Evolutionary conservation across 2,888 invertebrate genomes (phyloP), one percentile per base, ranked within the genome.

Genomic region (Athalia cordata): DNA sequence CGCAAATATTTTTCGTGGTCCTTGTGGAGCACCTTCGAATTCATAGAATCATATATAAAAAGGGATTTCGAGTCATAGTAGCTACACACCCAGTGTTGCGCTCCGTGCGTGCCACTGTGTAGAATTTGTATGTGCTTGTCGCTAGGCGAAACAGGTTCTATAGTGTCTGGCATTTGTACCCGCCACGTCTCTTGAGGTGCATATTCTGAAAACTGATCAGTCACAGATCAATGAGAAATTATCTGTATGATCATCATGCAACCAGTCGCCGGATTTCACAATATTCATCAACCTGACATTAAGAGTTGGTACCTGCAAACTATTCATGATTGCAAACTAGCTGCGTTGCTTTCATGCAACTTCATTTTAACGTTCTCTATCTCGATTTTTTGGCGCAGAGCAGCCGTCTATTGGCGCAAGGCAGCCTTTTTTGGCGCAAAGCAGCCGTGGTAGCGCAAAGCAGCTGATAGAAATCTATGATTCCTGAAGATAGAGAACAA

Each of bases 61-160:
- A 80, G 76, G 64, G 74, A 61, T 8, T 75, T 66, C 0, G 66
- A 15, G 52, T 81, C 79, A 66, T 79, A 80, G 77, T 64, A 81
- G 49, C 77, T 76, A 13, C 80, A 80, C 5, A 81, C 76, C 79
- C 80, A 79, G 62, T 80, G 79, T 43, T 6, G 9, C 15, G 15
- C 62, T 11, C 7, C 62, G 8, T 62, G 29, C 15, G 62, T 29
- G 43, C 78, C 75, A 59, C 81, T 79, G 47, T 79, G 72, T 76
- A 81, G 77, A 13, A 82, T 79, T 67, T 82, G 82, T 61, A 81
- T 77, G 55, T 82, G 80, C 72, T 77, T 50, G 49, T 75, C 8
- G 59, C 57, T 78, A 43, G 43, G 68, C 15, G 55, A 55, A 6
- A 80, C 80, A 13, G 79, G 66, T 49, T 74, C 13, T 13, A 81